Evolutionary conservation across 2,888 invertebrate species (phyloP).

Genomic region (Monoplex corrugatus): DNA sequence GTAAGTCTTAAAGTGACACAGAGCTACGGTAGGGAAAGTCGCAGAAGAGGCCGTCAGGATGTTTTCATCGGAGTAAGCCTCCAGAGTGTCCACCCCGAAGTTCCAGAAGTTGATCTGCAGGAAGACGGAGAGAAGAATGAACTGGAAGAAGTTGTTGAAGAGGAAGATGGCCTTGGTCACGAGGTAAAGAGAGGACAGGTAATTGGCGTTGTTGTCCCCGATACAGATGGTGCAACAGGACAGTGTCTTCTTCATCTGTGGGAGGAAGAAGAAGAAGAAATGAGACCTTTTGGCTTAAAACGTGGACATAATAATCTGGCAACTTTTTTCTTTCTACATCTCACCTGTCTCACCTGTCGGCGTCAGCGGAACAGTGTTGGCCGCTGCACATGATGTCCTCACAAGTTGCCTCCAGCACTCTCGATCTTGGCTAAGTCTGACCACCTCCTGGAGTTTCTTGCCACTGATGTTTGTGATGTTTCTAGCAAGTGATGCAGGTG

Average conservation of each 20-base stretch:
- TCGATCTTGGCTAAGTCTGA: too few species aligned
- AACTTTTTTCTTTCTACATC: too few species aligned
- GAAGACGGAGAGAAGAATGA: slow-evolving; percentile 54
- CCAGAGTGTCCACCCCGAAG: slow-evolving; percentile 45
- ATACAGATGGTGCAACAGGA: slow-evolving; percentile 55
- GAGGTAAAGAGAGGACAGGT: slow-evolving; percentile 58
- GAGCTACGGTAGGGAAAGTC: slow-evolving; percentile 51
- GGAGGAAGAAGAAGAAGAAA: too few species aligned
- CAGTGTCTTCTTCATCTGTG: slow-evolving; percentile 39
- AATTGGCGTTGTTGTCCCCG: slow-evolving; percentile 56
- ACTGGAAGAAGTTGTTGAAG: slow-evolving; percentile 54
- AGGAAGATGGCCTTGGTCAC: slow-evolving; percentile 52
- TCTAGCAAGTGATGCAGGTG: too few species aligned
- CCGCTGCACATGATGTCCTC: too few species aligned
- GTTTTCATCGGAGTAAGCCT: slow-evolving; percentile 22
- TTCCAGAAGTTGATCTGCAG: slow-evolving; percentile 54
- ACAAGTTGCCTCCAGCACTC: too few species aligned
- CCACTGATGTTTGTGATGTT: too few species aligned
- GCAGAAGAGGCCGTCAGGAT: background rate
- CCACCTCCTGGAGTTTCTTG: too few species aligned
- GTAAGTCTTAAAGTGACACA: slow-evolving; percentile 56
- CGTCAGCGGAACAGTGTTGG: too few species aligned
- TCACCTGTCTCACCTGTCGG: too few species aligned
- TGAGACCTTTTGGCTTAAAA: too few species aligned
- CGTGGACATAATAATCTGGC: too few species aligned